Conservation (phyloP, 2,113 vertebrate species). For the Mellivora capensis region DNA sequence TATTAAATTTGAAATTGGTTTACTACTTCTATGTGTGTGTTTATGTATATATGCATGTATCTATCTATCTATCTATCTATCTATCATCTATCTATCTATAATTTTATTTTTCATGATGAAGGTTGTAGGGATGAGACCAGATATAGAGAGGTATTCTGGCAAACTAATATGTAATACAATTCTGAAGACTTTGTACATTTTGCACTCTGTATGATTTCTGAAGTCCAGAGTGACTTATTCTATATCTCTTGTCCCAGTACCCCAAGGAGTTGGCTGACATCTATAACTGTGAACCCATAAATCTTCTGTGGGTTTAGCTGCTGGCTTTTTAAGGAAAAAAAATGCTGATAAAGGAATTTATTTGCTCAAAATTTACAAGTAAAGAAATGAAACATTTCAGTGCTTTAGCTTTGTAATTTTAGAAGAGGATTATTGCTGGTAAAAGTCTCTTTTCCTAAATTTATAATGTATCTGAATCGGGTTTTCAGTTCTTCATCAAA, state of each 20-base stretch:
- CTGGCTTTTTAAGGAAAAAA: neutral
- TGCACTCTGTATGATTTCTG: neutral
- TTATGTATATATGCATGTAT: neutral
- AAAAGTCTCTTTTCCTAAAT: neutral
- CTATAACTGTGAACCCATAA: neutral
- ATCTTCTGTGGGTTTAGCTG: slow-evolving; percentile 5
- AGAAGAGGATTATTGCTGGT: neutral
- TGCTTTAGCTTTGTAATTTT: neutral
- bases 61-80: too few species aligned
- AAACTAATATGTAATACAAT: neutral
- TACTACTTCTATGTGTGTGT: neutral
- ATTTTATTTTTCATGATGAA: neutral
- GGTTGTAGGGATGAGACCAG: neutral
- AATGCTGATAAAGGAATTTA: slow-evolving; percentile 19
- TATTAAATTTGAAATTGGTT: neutral
- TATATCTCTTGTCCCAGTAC: neutral
- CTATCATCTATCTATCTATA: neutral
- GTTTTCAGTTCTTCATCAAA: neutral
- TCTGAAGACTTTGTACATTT: neutral
- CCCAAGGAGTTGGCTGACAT: neutral
- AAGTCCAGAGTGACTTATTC: neutral
- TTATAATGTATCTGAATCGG: neutral
- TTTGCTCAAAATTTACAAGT: slow-evolving; percentile 8
- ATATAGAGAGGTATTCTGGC: neutral
- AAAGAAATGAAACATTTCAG: neutral